Conservation (phyloP, 2,888 invertebrate genomes). For the Apamea monoglypha region DNA sequence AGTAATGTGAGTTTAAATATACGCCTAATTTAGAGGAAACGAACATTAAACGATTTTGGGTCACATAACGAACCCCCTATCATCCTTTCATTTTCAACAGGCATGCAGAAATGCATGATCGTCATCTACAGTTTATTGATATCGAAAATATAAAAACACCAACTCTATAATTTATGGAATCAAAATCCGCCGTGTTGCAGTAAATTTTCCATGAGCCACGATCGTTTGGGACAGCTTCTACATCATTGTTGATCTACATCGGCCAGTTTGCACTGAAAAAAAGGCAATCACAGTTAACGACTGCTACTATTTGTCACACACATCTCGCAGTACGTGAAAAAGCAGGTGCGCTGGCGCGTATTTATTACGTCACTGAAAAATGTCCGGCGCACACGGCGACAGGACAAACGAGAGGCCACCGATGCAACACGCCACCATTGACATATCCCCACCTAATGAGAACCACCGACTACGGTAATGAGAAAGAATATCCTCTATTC, state of each 20-base stretch:
- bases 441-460: slow-evolving; percentile 84
- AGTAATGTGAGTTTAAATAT: slow-evolving; percentile 67
- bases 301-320: slow-evolving; percentile 79
- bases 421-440: slow-evolving; percentile 76
- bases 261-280: slow-evolving; percentile 49
- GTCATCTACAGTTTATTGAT: background rate
- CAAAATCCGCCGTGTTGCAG: background rate
- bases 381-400: slow-evolving; percentile 79
- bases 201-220: background rate
- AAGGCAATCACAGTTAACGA: slow-evolving; percentile 69
- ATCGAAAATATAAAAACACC: background rate
- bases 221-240: slow-evolving; percentile 7
- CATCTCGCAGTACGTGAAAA: slow-evolving; percentile 72
- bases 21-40: slow-evolving; percentile 63
- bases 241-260: slow-evolving; percentile 27
- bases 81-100: background rate
- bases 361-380: slow-evolving; percentile 82
- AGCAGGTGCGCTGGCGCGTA: slow-evolving; percentile 80
- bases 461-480: slow-evolving; percentile 78
- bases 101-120: background rate
- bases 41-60: slow-evolving; percentile 16
- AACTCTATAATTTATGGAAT: background rate
- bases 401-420: slow-evolving; percentile 82
- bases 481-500: slow-evolving; percentile 83
- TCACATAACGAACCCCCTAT: background rate